phyloP scores from a whole-genome alignment of 2,888 invertebrate genomes.

The Sinodicranocentrus sp. region DNA sequence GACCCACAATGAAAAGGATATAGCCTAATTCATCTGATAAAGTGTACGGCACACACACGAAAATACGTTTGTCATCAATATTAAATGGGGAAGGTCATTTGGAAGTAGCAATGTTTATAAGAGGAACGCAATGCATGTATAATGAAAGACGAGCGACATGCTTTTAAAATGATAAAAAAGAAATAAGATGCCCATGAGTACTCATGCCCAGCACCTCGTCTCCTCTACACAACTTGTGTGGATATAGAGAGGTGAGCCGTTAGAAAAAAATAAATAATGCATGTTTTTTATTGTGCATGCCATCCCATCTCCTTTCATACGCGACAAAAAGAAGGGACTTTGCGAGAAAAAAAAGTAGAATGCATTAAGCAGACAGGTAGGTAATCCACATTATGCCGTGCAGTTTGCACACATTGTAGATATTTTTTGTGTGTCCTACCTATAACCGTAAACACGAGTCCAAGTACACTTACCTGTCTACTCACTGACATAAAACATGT shows the following conservation, averaged over 20 bases:
- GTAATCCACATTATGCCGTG: too few species aligned
- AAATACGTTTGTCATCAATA: background rate
- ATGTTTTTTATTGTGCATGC: conserved; percentile 13
- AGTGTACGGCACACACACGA: too few species aligned
- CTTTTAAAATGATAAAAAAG: conserved; percentile 3
- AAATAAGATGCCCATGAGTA: background rate
- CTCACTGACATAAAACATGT: conserved; percentile 12
- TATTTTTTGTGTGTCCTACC: background rate
- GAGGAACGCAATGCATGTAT: background rate
- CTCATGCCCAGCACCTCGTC: background rate
- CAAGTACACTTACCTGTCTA: conserved; percentile 6
- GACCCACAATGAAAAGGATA: too few species aligned
- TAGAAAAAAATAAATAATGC: conserved; percentile 8
- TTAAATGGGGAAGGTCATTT: conserved; percentile 9
- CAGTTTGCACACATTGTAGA: background rate
- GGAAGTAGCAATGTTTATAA: background rate
- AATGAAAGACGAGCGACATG: background rate
- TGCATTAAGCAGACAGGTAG: conserved; percentile 28
- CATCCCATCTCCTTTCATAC: conserved; percentile 37
- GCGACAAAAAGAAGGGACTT: conserved; percentile 18
- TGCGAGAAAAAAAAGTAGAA: conserved; percentile 27
- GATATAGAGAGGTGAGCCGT: conserved; percentile 11
- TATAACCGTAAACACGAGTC: conserved; percentile 1
- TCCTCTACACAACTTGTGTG: background rate
- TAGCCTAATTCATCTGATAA: too few species aligned